Evolutionary conservation across 2,888 invertebrate species (phyloP), one percentile per base, ranked within the genome.

Genomic region (Plagodis dolabraria): DNA sequence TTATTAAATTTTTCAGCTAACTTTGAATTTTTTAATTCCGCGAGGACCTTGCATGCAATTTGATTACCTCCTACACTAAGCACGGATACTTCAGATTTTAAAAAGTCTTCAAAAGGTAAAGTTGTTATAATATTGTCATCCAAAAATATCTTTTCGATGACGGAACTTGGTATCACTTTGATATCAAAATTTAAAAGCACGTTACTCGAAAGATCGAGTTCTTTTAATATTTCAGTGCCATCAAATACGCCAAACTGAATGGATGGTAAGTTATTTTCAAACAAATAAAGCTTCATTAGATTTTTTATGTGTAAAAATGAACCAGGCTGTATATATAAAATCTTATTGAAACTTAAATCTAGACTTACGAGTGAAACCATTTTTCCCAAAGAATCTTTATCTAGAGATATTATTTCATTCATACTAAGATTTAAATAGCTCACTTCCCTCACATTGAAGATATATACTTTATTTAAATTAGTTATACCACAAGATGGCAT

Each of bases 221-320:
- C 44, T 33, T 46, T 42, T 43, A 72, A 61, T 34, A 54, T 43
- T 54, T 44, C 49, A 33, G 64, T 61, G 7, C 71, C 71, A 43
- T 72, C 70, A 35, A 72, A 68, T 22, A 66, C 64, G 4, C 72
- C 72, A 52, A 68, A 72, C 35, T 65, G 68, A 47, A 72, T 51
- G 6, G 47, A 35, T 42, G 59, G 38, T 51, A 72, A 63, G 54
- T 62, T 53, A 59, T 72, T 72, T 35, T 46, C 55, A 47, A 48
- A 52, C 33, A 72, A 64, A 46, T 63, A 57, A 33, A 73, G 42
- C 22, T 43, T 48, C 42, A 44, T 58, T 2, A 73, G 53, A n/a
- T 47, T 46, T 53, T 45, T 63, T 5, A 65, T 56, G 9, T 67
- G 45, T 7, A 62, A 40, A 56, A 73, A 73, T 7, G 70, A 57